Conservation (phyloP, 2,113 vertebrate genomes). For the Columbina picui region DNA sequence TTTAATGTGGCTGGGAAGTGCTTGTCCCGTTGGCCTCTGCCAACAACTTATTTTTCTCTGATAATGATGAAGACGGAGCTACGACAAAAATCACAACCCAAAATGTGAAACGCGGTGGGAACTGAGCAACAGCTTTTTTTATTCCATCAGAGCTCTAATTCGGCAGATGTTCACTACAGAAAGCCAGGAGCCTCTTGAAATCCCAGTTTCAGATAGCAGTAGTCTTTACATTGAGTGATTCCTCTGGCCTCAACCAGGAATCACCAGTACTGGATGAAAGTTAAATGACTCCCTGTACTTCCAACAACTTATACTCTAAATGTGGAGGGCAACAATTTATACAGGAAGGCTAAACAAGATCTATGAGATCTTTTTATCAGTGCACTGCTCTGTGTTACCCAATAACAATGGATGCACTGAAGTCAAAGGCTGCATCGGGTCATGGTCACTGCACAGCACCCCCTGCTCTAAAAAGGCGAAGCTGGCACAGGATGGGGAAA, state of each 20-base stretch:
- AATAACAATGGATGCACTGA: rapidly evolving
- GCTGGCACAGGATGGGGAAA: neutral
- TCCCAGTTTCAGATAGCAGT: neutral
- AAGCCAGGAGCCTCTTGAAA: neutral
- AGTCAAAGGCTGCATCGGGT: neutral
- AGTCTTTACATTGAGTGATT: neutral
- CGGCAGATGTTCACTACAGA: neutral
- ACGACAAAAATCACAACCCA: neutral
- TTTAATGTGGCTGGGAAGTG: neutral
- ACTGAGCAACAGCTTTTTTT: neutral
- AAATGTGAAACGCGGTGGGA: neutral
- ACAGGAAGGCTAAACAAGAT: neutral
- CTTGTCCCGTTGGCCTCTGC: neutral
- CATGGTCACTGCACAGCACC: neutral
- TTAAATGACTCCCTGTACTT: neutral
- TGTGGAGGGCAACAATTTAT: neutral
- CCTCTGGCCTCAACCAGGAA: neutral
- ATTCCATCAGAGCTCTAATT: neutral
- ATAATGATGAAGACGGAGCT: neutral
- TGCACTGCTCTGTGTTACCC: neutral
- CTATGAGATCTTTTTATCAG: neutral
- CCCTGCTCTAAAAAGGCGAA: neutral
- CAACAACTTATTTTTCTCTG: neutral
- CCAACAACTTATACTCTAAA: neutral
- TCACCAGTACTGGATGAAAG: neutral